phyloP scores from a whole-genome alignment of 2,888 invertebrate genomes.

The Macrosoma leucophasiata region DNA sequence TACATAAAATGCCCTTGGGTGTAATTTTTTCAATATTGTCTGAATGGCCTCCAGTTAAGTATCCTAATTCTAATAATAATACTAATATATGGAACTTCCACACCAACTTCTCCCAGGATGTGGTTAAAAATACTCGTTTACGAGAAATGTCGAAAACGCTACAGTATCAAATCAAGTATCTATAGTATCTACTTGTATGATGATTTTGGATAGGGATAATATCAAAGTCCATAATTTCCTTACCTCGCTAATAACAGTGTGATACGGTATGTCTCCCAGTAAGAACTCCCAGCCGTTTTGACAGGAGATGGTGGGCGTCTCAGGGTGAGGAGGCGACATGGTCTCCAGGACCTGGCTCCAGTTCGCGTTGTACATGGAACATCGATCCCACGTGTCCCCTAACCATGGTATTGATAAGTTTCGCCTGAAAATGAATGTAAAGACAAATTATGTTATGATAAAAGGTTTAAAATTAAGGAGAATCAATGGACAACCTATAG shows the following conservation, averaged over 20 bases:
- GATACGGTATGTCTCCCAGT: conserved; percentile 57
- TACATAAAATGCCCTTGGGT: conserved; percentile 41
- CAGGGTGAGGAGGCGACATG: conserved; percentile 40
- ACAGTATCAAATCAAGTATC: too few relatives aligned
- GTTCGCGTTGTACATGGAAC: conserved; percentile 50
- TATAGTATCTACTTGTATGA: too few relatives aligned
- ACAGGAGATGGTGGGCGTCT: conserved; percentile 45
- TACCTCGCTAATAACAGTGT: conserved; percentile 62
- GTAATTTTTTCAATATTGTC: too few relatives aligned
- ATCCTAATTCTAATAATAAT: too few relatives aligned
- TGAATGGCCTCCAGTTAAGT: too few relatives aligned
- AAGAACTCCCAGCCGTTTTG: conserved; percentile 61
- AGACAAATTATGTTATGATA: background rate
- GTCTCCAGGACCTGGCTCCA: conserved; percentile 56
- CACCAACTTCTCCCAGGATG: too few relatives aligned
- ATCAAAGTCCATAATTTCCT: too few relatives aligned
- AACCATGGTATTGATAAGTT: conserved; percentile 48
- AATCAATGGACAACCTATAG: background rate
- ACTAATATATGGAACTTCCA: too few relatives aligned
- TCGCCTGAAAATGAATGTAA: conserved; percentile 39
- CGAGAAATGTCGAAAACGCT: too few relatives aligned
- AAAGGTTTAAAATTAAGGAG: background rate
- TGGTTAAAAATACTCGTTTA: too few relatives aligned
- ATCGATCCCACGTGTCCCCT: conserved; percentile 50
- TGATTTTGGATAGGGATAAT: too few relatives aligned